phyloP scores from a whole-genome alignment of 2,888 invertebrate species.

The Miltochrista miniata region DNA sequence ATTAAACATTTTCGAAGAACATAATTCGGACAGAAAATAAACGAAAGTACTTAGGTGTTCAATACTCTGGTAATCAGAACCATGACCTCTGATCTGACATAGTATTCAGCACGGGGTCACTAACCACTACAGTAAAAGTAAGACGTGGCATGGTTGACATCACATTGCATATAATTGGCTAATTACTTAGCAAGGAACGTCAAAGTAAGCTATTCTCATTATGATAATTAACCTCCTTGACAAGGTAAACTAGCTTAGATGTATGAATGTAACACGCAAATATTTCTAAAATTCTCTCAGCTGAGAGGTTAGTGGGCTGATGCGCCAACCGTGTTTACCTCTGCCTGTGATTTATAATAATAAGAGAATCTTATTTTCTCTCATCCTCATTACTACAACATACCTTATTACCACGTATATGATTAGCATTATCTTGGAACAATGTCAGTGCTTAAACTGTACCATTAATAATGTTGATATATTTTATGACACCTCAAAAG shows the following conservation, averaged over 20 bases:
- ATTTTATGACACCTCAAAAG: too few relatives aligned
- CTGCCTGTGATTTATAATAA: constrained; percentile 70
- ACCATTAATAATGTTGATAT: too few relatives aligned
- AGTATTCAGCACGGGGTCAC: too few relatives aligned
- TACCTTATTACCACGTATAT: constrained; percentile 59
- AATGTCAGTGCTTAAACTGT: too few relatives aligned
- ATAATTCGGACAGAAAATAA: too few relatives aligned
- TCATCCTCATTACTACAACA: constrained; percentile 58
- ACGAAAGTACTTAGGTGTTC: too few relatives aligned
- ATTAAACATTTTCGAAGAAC: too few relatives aligned
- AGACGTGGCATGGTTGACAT: constrained; percentile 51
- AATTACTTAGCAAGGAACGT: constrained; percentile 52
- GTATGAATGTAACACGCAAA: constrained; percentile 21
- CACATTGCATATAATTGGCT: constrained; percentile 52
- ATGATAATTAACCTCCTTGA: constrained; percentile 40
- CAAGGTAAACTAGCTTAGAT: constrained; percentile 20
- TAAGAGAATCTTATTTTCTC: constrained; percentile 73
- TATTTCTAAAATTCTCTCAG: constrained; percentile 46
- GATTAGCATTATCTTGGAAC: constrained; percentile 43
- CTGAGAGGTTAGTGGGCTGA: constrained; percentile 74
- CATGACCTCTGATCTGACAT: too few relatives aligned
- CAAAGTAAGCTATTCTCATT: constrained; percentile 48
- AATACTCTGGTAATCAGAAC: too few relatives aligned
- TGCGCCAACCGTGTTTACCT: constrained; percentile 50
- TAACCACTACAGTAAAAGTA: constrained; percentile 12